Conservation (phyloP, 2,113 vertebrate species). For the Erpornis zantholeuca region DNA sequence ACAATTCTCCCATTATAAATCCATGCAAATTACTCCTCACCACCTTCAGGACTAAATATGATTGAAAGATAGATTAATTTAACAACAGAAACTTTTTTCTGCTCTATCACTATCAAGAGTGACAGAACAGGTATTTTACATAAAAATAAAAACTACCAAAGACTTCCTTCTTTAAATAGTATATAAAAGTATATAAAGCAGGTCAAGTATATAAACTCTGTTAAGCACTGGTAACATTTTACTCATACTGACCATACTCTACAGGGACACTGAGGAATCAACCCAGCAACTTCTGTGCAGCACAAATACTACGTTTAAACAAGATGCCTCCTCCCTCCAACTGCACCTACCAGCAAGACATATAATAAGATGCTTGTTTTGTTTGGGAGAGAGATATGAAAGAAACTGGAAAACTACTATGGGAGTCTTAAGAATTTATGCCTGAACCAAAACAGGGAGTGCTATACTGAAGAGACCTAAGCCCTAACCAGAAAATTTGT, state of each 20-base stretch:
- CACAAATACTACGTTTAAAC: neutral
- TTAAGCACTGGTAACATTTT: neutral
- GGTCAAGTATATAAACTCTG: neutral
- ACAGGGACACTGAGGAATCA: neutral
- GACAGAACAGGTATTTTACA: neutral
- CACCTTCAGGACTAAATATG: neutral
- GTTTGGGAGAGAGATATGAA: neutral
- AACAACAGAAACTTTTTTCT: neutral
- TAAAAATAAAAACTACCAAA: neutral
- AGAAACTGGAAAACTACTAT: neutral
- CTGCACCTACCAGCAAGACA: neutral
- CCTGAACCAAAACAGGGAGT: neutral
- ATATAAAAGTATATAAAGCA: neutral
- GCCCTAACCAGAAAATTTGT: neutral
- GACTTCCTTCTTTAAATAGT: neutral
- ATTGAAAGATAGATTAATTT: neutral
- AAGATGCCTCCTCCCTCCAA: neutral
- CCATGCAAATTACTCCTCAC: neutral
- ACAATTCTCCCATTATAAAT: neutral
- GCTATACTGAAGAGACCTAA: neutral
- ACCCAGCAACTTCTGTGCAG: fast-evolving
- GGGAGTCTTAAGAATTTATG: neutral
- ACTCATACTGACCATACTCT: neutral
- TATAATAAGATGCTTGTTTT: neutral
- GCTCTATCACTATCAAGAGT: neutral